phyloP scores from a whole-genome alignment of 2,113 vertebrate genomes.

The Oryzias javanicus region DNA sequence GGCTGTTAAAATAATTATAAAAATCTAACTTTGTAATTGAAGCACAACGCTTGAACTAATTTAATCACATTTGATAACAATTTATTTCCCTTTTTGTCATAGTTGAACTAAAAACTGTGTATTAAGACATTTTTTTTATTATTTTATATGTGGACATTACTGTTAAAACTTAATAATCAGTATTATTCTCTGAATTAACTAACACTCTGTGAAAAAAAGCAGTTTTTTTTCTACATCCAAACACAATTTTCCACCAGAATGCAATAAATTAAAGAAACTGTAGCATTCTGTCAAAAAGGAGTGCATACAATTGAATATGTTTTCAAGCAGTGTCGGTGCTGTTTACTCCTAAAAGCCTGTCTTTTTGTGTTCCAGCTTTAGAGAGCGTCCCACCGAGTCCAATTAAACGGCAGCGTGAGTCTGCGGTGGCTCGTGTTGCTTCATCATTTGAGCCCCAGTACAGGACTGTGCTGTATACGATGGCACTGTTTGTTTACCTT shows the following conservation, averaged over 20 bases:
- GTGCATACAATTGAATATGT: not conserved
- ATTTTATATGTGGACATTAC: too few relatives aligned
- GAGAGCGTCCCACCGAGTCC: slow-evolving; percentile 27
- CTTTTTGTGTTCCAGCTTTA: not conserved
- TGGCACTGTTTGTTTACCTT: not conserved
- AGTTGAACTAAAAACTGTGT: too few relatives aligned
- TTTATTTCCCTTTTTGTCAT: too few relatives aligned
- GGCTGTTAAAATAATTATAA: too few relatives aligned
- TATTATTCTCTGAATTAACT: too few relatives aligned
- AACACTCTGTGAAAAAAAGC: too few relatives aligned
- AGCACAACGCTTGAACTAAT: too few relatives aligned
- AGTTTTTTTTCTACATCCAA: not conserved
- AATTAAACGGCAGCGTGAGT: slow-evolving; percentile 21
- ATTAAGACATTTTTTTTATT: too few relatives aligned
- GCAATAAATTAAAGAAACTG: not conserved
- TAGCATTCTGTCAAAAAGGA: not conserved
- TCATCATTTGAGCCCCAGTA: not conserved
- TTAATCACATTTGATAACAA: too few relatives aligned
- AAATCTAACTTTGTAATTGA: too few relatives aligned
- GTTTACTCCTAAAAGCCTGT: not conserved
- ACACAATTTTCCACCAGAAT: not conserved
- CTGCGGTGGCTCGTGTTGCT: slow-evolving; percentile 4
- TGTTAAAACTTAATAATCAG: too few relatives aligned
- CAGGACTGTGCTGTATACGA: not conserved
- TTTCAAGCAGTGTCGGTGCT: not conserved